Base-by-base conservation (phyloP, 2,113 vertebrate species). In the Struthidea cinerea region DNA sequence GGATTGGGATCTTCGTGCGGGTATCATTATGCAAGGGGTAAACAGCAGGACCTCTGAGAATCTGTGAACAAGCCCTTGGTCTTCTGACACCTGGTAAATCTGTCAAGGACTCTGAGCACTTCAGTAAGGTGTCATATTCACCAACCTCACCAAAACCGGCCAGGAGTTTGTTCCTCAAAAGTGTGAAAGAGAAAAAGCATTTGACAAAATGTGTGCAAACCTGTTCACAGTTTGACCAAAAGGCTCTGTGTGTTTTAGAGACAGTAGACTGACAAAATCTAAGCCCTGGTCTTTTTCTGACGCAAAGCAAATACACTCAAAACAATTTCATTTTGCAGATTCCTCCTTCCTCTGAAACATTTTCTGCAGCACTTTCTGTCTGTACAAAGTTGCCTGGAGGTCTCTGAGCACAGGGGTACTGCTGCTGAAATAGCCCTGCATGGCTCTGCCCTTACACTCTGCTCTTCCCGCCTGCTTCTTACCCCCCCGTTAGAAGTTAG, bases 361-460 rank as follows among this genome's bases (percentile, higher is more conserved):
- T 94, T 63, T 70, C 32, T 56, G 26, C 57, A 30, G 20, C 33
- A 13, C 17, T 60, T 82, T 53, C 30, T 52, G 21, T 42, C 55
- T 57, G 6, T 32, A 14, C 1, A 0, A 75, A 70, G 49, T 63
- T 11, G 11, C 3, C 7, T 0, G 0, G 24, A 20, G 30, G 16
- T 52, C n/a, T 33, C 8, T 47, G 80, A 59, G 20, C 18, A 12
- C 30, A 63, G 5, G 33, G 17, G 2, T 67, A 50, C 23, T 73
- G 46, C 17, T 4, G 14, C 30, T 57, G 19, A 1, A 5, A 55
- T 32, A 32, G 17, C n/a, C 16, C 4, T 21, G 8, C 3, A 3
- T 33, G 28, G 9, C 23, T 57, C 55, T 47, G 33, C 35, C 41
- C 2, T 30, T 64, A 28, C 0, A 1, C 16, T 32, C 32, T 32